Conservation (phyloP, 1,140 invertebrate species). For the Papilio xuthus region DNA sequence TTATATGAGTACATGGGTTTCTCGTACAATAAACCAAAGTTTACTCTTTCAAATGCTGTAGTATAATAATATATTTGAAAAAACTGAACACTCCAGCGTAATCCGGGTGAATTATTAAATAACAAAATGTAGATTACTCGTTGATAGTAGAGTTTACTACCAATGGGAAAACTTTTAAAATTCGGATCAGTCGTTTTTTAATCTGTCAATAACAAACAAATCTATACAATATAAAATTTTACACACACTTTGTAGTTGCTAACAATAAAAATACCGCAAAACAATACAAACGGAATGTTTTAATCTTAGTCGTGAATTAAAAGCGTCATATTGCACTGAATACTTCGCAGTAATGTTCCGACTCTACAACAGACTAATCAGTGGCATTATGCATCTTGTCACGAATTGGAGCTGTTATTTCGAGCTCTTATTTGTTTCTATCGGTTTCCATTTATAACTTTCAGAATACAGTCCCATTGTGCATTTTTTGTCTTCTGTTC, state of each 20-base stretch:
- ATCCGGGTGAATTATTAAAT: too few species aligned
- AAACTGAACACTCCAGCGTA: too few species aligned
- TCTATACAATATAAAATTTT: too few species aligned
- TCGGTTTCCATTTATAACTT: slow-evolving; percentile 22
- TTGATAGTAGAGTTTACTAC: not conserved
- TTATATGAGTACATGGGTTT: not conserved
- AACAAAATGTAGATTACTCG: not conserved
- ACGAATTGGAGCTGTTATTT: slow-evolving; percentile 10
- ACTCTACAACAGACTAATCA: slow-evolving; percentile 18
- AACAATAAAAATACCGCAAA: not conserved
- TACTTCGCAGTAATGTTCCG: slow-evolving; percentile 15
- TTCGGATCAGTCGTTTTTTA: not conserved
- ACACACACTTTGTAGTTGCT: not conserved
- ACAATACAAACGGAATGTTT: slow-evolving; percentile 3
- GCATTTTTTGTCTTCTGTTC: not conserved
- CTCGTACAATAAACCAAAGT: not conserved
- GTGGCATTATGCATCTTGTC: slow-evolving; percentile 12
- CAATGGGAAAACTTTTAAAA: not conserved
- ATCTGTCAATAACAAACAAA: not conserved
- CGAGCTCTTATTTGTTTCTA: slow-evolving; percentile 14
- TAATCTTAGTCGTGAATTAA: slow-evolving; percentile 1
- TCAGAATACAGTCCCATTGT: not conserved
- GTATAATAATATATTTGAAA: too few species aligned
- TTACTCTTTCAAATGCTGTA: not conserved
- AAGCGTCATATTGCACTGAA: not conserved